Conservation (phyloP, 2,888 invertebrate genomes). For the Eubasilissa splendida region DNA sequence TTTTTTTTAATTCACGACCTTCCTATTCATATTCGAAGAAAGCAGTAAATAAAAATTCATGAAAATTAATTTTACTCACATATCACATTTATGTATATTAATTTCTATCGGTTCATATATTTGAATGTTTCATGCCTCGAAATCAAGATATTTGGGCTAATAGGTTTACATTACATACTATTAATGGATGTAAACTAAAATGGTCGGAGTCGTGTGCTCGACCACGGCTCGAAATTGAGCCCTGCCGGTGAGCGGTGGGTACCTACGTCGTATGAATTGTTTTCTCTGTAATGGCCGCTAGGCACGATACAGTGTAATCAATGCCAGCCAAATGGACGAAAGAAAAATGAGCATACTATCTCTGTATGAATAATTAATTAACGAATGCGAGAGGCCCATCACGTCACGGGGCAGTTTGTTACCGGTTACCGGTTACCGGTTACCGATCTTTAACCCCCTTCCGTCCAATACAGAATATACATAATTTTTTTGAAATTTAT, state of each 20-base stretch:
- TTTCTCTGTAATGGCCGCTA: slow-evolving; percentile 43
- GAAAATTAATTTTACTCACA: too few species aligned
- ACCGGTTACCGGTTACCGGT: not conserved
- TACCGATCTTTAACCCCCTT: not conserved
- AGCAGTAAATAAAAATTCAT: too few species aligned
- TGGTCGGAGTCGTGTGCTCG: not conserved
- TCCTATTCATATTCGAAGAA: too few species aligned
- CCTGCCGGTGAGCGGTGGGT: not conserved
- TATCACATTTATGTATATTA: too few species aligned
- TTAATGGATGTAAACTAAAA: not conserved
- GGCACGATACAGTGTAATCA: slow-evolving; percentile 55
- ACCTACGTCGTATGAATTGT: slow-evolving; percentile 5
- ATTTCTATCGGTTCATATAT: too few species aligned
- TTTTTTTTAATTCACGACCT: too few species aligned
- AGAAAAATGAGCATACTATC: slow-evolving; percentile 51
- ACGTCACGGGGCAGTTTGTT: slow-evolving; percentile 34
- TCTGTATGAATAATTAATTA: slow-evolving; percentile 53
- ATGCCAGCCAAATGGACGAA: slow-evolving; percentile 50
- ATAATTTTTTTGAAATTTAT: too few species aligned
- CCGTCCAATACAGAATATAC: too few species aligned
- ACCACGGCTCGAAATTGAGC: slow-evolving; percentile 5
- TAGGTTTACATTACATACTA: slow-evolving; percentile 2
- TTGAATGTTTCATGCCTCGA: too few species aligned
- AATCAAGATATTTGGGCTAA: slow-evolving; percentile 20
- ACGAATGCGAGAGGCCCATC: slow-evolving; percentile 27